These are phyloP conservation scores for Acleris cristana DNA, from an alignment of 2,888 invertebrate species.

Conservation along the genomic window DNA sequence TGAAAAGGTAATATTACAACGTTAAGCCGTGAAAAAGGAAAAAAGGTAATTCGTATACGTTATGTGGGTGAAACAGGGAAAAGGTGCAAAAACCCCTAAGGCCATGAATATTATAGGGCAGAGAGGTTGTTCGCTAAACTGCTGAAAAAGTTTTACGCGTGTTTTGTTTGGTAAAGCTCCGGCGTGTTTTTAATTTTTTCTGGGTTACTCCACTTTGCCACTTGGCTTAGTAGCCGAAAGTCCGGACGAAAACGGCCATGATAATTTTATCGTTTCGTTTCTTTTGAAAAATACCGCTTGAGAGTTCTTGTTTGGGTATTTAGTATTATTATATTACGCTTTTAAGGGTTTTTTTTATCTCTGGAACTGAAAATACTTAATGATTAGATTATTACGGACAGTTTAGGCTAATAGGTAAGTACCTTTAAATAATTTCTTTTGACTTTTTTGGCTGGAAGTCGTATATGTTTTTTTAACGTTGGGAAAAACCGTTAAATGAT, in stretches of 20 bases:
- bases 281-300: background rate
- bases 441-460: too few relatives aligned
- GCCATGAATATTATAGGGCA: conserved; percentile 55
- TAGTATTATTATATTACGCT: too few relatives aligned
- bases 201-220: conserved; percentile 24
- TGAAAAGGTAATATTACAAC: conserved; percentile 32
- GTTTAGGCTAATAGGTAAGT: too few relatives aligned
- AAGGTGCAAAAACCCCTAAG: conserved; percentile 49
- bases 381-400: background rate
- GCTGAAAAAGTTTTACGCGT: conserved; percentile 48
- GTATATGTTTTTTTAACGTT: too few relatives aligned
- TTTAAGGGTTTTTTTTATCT: too few relatives aligned
- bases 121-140: conserved; percentile 48
- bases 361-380: too few relatives aligned
- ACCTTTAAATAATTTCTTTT: too few relatives aligned
- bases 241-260: conserved; percentile 3
- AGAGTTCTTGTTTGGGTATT: too few relatives aligned
- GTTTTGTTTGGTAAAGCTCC: conserved; percentile 45
- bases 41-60: conserved; percentile 48
- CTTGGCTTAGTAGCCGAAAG: conserved; percentile 1
- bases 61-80: conserved; percentile 45
- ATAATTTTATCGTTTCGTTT: conserved; percentile 7
- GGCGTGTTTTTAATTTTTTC: conserved; percentile 22
- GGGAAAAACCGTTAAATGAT: too few relatives aligned
- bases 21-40: conserved; percentile 42